These are phyloP conservation scores for Phoxinus phoxinus DNA, from an alignment of 2,113 vertebrate species.

Conservation along the genomic window DNA sequence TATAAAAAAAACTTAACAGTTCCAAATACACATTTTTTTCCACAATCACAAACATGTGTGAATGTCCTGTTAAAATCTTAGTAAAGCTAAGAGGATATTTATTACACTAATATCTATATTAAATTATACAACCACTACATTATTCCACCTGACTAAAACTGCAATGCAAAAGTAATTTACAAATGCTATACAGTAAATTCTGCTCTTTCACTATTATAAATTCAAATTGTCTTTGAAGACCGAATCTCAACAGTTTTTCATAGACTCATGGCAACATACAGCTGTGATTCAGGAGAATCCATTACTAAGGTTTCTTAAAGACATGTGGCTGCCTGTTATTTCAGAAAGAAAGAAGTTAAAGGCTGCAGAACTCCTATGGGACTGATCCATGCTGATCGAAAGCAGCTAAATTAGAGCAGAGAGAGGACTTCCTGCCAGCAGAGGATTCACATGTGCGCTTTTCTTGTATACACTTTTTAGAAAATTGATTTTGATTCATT, in stretches of 20 bases:
- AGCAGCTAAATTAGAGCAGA: constrained; percentile 59
- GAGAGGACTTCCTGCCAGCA: not conserved
- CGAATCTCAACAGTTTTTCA: constrained; percentile 20
- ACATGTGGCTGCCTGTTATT: constrained; percentile 69
- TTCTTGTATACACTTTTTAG: not conserved
- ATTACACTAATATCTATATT: not conserved
- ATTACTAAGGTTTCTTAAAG: constrained; percentile 62
- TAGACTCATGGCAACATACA: constrained; percentile 40
- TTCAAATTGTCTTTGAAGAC: constrained; percentile 27
- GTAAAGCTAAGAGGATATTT: not conserved
- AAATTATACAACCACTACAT: not conserved
- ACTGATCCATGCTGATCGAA: constrained; percentile 62
- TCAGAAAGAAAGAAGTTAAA: constrained; percentile 68
- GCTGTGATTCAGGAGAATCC: constrained; percentile 62
- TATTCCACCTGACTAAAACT: not conserved
- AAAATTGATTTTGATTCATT: too few relatives aligned
- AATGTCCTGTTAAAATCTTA: not conserved
- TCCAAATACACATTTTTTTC: not conserved
- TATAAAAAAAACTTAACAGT: not conserved
- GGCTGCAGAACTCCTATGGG: constrained; percentile 63
- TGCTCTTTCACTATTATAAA: not conserved
- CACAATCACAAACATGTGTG: not conserved
- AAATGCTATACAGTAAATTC: not conserved
- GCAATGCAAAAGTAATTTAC: not conserved
- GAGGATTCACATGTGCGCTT: not conserved